Evolutionary conservation across 2,113 vertebrate genomes (phyloP).

Genomic region (Megalops atlanticus): DNA sequence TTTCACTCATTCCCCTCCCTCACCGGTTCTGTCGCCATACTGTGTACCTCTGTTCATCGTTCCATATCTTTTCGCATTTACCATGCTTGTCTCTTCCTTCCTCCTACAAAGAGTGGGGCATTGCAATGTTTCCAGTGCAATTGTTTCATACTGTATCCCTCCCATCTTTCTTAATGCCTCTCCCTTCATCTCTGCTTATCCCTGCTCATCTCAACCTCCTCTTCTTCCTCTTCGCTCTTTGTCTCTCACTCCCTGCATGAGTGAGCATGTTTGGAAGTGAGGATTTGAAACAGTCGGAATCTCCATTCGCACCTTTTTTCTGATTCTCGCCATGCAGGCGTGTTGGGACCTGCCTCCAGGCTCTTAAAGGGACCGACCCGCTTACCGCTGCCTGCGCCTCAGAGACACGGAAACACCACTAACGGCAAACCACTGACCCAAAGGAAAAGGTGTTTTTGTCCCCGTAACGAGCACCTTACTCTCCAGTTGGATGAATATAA

Average conservation of each 20-base stretch:
- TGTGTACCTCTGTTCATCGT: not conserved
- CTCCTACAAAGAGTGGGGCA: not conserved
- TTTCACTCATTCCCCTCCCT: not conserved
- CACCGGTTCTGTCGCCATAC: not conserved
- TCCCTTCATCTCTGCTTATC: not conserved
- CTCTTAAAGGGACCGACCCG: conserved; percentile 40
- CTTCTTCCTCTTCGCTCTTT: no score
- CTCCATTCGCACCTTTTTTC: not conserved
- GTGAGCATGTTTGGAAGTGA: not conserved
- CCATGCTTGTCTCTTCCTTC: not conserved
- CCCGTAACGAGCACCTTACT: conserved; percentile 52
- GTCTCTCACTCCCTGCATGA: not conserved
- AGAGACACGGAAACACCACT: conserved; percentile 55
- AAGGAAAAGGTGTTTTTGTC: conserved; percentile 52
- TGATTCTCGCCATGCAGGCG: conserved; percentile 37
- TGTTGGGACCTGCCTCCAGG: conserved; percentile 56
- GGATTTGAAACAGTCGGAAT: not conserved
- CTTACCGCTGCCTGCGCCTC: conserved; percentile 56
- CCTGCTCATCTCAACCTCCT: not conserved
- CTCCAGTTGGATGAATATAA: conserved; percentile 56
- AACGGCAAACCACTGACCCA: conserved; percentile 54
- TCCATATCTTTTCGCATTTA: not conserved
- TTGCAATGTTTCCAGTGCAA: no score
- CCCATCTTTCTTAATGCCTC: not conserved
- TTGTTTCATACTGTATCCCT: not conserved